Base-by-base conservation (phyloP, 2,797 vertebrate species). In the Pelodytes ibericus region DNA sequence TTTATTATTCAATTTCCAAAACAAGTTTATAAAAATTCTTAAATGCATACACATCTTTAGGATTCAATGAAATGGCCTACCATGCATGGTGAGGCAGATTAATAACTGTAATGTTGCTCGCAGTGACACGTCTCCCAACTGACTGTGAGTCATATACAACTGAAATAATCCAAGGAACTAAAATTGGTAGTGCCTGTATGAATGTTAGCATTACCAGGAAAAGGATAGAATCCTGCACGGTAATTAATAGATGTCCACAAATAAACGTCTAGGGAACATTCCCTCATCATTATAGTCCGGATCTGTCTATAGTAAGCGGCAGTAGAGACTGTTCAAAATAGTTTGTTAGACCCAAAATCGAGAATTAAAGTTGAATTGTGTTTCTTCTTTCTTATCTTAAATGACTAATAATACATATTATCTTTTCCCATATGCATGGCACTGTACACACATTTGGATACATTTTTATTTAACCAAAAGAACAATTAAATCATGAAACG, bases 121-220 rank as follows among this genome's bases (percentile, higher is more conserved):
- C 53, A 13, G 60, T 53, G 60, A 73, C 30, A 73, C 47, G 24
- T 62, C 36, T 72, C 30, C 11, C 18, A 26, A 56, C 16, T 62
- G 16, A 18, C 47, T 64, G 71, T 53, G 71, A 73, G 61, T 73
- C 71, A 73, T n/a, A 62, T 11, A 53, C 62, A 44, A 60, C 58
- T 1, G 33, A 20, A 74, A 58, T 41, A 39, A 56, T 60, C 39
- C 18, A 60, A 16, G 25, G 4, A 33, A 24, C 72, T 74, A 65
- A 65, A 64, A 26, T 56, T 65, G 49, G 47, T 73, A 57, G 15
- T 56, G 22, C 64, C 56, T 5, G 31, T 57, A 5, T 64, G 7
- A 33, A 39, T 63, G 11, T 26, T 29, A 41, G 49, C 62, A 51
- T 24, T 24, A 11, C 61, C 16, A 53, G 30, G 51, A 36, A 33